Base-by-base conservation (phyloP, 2,888 invertebrate species). In the Nymphalis polychloros region DNA sequence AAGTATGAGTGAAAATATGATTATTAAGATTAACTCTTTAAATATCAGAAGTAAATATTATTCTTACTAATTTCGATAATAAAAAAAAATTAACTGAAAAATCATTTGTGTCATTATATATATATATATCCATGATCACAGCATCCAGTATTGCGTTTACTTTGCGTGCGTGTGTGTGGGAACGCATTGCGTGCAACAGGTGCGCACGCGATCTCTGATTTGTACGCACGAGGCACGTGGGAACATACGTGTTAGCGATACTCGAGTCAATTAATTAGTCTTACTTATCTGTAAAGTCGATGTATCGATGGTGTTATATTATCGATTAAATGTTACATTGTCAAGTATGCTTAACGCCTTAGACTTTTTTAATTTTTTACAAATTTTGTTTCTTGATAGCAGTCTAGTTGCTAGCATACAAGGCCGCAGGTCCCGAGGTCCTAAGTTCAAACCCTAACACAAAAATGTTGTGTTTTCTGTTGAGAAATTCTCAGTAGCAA, bases 141-240 rank as follows among this genome's bases (percentile, higher is more conserved):
- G 53, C 27, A 53, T 53, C 53, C 23, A 23, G 16, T 23, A 27
- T 1, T 27, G 53, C 27, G 19, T 7, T 23, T 16, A 16, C 7
- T 23, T 47, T 19, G 16, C 67, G 57, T 55, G 27, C 27, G 47
- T 49, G 48, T 61, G 71, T 69, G 68, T 72, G 72, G 61, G 69
- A 70, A 71, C 46, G 67, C 61, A 60, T 68, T 55, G 70, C 68
- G 64, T 59, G 63, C 52, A 63, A 70, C 72, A 73, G 72, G 73
- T 75, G 73, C 64, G 63, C 70, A 75, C 74, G 75, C 73, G 69
- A 74, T 68, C 65, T n/a, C 63, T 72, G 71, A 72, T 73, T 69
- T 69, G 68, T 67, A 63, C 70, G 71, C 50, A 68, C 68, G 63
- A 64, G 41, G 50, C 69, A 64, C 69, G 70, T 72, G 72, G 69